Conservation (phyloP, 1,140 invertebrate genomes). For the Papilio xuthus region DNA sequence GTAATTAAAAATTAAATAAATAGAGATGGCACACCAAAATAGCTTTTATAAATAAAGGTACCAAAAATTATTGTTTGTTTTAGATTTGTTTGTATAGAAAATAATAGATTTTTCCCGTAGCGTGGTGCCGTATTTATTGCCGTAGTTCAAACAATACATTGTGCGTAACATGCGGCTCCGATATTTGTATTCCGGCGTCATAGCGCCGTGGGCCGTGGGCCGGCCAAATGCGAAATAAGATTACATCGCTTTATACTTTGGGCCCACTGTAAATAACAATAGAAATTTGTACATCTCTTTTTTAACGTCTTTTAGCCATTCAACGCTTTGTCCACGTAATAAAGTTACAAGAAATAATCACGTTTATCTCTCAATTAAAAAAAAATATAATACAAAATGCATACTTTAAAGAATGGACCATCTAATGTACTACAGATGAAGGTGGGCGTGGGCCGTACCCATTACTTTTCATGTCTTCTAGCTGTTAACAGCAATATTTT, state of each 20-base stretch:
- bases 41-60: background rate
- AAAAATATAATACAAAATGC: too few relatives aligned
- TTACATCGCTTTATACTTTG: constrained; percentile 14
- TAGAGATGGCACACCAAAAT: background rate
- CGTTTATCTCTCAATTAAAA: too few relatives aligned
- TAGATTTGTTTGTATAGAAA: constrained; percentile 6
- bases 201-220: constrained; percentile 9
- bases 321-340: background rate
- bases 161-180: constrained; percentile 8
- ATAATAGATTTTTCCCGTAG: constrained; percentile 3
- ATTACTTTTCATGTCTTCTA: too few relatives aligned
- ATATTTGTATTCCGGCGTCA: constrained; percentile 1
- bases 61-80: background rate
- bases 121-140: background rate
- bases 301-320: background rate
- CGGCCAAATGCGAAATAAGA: constrained; percentile 11
- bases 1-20: too few relatives aligned
- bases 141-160: constrained; percentile 13
- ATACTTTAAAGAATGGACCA: too few relatives aligned
- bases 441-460: too few relatives aligned
- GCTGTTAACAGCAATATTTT: too few relatives aligned
- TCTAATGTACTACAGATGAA: too few relatives aligned
- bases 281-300: background rate
- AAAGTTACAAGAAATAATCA: background rate
- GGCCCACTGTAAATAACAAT: constrained; percentile 5